Evolutionary conservation across 2,113 vertebrate species (phyloP).

Genomic region (Ranitomeya variabilis): DNA sequence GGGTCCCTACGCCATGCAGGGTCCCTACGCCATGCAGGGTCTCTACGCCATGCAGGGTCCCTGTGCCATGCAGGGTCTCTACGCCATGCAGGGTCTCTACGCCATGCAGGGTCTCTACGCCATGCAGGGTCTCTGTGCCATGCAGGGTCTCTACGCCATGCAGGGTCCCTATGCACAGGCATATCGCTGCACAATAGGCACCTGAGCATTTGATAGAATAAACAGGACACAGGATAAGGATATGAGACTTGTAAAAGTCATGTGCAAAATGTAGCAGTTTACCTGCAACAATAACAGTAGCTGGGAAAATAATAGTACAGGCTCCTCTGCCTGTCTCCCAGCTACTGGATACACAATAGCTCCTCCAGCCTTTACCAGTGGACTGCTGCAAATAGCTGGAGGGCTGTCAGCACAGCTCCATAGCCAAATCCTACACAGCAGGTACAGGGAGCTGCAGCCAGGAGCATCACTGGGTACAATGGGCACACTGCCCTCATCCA

Average conservation of each 20-base stretch:
- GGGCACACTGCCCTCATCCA: not conserved
- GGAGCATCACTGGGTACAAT: not conserved
- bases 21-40: not conserved
- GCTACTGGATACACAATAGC: not conserved
- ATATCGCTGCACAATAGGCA: too few species aligned
- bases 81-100: too few species aligned
- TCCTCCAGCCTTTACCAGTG: not conserved
- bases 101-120: not conserved
- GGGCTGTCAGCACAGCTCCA: not conserved
- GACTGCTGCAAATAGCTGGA: constrained; percentile 3
- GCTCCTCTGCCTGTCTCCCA: not conserved
- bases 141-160: not conserved
- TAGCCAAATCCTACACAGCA: not conserved
- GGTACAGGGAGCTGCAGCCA: not conserved
- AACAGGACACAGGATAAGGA: not conserved
- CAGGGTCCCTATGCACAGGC: too few species aligned
- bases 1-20: too few species aligned
- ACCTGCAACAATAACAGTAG: constrained; percentile 17
- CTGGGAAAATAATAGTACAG: not conserved
- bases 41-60: not conserved
- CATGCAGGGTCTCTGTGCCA: not conserved
- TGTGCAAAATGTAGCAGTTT: not conserved
- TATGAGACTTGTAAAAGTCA: not conserved
- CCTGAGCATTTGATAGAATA: too few species aligned
- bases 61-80: not conserved